phyloP scores from a whole-genome alignment of 1,140 invertebrate genomes.

The Phymorhynchus buccinoides region DNA sequence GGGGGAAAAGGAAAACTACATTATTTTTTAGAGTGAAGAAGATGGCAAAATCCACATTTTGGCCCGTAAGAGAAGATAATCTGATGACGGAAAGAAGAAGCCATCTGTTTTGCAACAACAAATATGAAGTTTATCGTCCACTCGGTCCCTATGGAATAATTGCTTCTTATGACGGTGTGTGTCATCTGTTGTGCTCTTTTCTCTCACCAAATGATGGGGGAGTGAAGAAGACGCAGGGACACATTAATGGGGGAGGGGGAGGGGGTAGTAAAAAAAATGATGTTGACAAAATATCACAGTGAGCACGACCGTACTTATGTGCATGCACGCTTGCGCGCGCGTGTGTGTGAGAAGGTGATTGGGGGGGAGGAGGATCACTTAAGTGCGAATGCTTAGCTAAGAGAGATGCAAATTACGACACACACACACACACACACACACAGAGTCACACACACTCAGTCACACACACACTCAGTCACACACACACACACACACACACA shows the following conservation, averaged over 20 bases:
- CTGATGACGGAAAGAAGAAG: too few species aligned
- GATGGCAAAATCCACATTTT: too few species aligned
- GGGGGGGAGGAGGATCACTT: neutral
- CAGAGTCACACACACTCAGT: neutral
- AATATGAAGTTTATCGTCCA: too few species aligned
- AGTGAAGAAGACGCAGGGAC: neutral
- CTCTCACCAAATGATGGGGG: neutral
- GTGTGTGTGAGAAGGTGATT: neutral
- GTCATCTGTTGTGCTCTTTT: neutral
- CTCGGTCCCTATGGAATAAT: too few species aligned
- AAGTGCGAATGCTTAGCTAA: neutral
- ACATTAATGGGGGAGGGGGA: neutral
- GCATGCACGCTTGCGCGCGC: neutral
- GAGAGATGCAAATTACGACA: neutral
- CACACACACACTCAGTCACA: slow-evolving; percentile 1
- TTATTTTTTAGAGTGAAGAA: too few species aligned
- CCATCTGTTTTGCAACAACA: too few species aligned
- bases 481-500: slow-evolving; percentile 18
- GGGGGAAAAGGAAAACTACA: too few species aligned
- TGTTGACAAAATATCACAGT: neutral
- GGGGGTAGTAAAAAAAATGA: neutral
- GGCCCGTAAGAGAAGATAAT: too few species aligned
- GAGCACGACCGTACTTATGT: neutral
- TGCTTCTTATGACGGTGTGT: too few species aligned
- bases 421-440: neutral